phyloP scores from a whole-genome alignment of 1,140 invertebrate genomes.

The Penaeus vannamei region DNA sequence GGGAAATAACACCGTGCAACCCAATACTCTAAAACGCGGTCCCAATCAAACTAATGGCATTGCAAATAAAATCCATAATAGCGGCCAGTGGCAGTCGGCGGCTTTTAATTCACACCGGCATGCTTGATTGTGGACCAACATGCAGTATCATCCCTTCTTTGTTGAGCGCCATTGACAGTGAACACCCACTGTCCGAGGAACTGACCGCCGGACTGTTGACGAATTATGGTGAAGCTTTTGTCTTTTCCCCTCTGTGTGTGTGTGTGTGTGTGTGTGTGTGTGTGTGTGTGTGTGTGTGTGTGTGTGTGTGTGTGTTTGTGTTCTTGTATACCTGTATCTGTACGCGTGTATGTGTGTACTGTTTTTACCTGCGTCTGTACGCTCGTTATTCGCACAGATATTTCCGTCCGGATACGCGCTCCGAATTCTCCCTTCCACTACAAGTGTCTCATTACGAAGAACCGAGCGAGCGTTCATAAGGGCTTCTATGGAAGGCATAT shows the following conservation, averaged over 20 bases:
- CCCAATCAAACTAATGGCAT: constrained; percentile 62
- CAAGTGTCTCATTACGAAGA: too few species aligned
- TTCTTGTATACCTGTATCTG: not conserved
- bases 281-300: not conserved
- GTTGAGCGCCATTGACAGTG: not conserved
- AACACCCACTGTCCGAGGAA: too few species aligned
- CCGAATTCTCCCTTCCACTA: too few species aligned
- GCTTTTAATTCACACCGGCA: constrained; percentile 26
- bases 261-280: too few species aligned
- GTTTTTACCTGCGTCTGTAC: too few species aligned
- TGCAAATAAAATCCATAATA: constrained; percentile 60
- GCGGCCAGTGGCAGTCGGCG: constrained; percentile 20
- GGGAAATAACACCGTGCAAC: constrained; percentile 47
- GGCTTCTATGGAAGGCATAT: too few species aligned
- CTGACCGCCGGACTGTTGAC: too few species aligned
- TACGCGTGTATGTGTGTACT: not conserved
- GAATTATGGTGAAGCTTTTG: too few species aligned
- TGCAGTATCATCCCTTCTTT: constrained; percentile 44
- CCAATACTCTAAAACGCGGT: constrained; percentile 53
- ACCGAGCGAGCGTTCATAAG: too few species aligned
- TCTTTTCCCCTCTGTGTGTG: too few species aligned
- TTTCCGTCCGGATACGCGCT: too few species aligned
- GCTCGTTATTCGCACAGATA: too few species aligned
- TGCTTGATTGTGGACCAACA: constrained; percentile 44
- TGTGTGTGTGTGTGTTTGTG: not conserved